Conservation (phyloP, 2,797 vertebrate species). For the Potorous gilbertii region DNA sequence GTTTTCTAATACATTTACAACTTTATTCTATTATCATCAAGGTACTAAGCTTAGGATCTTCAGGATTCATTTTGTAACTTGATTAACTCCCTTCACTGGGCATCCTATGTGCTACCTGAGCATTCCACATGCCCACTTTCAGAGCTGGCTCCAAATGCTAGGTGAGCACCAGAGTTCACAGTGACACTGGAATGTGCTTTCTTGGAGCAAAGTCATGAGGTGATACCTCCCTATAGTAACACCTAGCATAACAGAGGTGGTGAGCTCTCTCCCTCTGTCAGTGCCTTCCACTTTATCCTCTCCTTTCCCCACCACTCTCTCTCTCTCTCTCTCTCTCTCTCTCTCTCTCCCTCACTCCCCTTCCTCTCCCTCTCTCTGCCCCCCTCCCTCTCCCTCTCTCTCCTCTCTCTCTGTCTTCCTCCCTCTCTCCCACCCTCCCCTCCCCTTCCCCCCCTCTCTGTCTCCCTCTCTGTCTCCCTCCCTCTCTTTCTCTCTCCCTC, state of each 20-base stretch:
- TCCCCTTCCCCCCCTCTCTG: too few species aligned
- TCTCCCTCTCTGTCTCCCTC: too few species aligned
- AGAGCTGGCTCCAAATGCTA: not conserved
- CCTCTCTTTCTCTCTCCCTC: too few species aligned
- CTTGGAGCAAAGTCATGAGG: not conserved
- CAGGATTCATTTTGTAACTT: not conserved
- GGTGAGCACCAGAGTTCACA: not conserved
- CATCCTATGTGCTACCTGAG: not conserved
- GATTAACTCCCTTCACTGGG: not conserved
- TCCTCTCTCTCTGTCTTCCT: too few species aligned
- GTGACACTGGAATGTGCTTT: not conserved
- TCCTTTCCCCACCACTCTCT: too few species aligned
- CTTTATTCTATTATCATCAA: not conserved
- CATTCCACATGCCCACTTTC: not conserved
- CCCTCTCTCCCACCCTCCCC: too few species aligned
- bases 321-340: too few species aligned
- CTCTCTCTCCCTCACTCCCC: too few species aligned
- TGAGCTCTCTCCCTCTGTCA: too few species aligned
- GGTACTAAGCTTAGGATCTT: not conserved
- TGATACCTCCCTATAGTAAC: not conserved
- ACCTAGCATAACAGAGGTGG: not conserved
- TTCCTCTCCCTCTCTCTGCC: accelerated
- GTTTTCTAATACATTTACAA: not conserved
- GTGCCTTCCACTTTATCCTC: too few species aligned
- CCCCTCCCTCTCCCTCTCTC: too few species aligned